These are phyloP conservation scores for Crambe crambe DNA, from an alignment of 37 sponge, comb jelly and placozoan genomes.

Conservation along the genomic window DNA sequence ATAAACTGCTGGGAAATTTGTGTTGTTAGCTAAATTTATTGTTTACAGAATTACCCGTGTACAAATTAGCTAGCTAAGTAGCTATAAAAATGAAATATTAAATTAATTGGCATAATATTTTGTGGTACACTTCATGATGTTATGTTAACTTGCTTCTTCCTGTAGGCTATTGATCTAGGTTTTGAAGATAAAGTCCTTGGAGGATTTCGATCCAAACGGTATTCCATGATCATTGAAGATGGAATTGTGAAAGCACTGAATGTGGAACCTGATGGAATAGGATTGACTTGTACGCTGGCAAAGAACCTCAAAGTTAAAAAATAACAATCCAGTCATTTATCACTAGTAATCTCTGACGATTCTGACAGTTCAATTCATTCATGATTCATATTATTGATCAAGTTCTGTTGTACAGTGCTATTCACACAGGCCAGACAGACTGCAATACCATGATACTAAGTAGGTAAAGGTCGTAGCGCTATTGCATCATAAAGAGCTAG, in stretches of 20 bases:
- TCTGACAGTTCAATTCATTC: background rate
- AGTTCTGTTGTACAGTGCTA: background rate
- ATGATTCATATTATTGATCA: background rate
- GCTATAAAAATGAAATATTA: too few species aligned
- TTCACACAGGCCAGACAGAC: background rate
- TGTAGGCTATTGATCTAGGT: conserved; percentile 75
- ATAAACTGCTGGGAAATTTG: too few species aligned
- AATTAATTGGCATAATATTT: too few species aligned
- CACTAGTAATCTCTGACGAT: background rate
- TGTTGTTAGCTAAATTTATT: too few species aligned
- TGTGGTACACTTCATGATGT: too few species aligned
- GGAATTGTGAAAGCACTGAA: conserved; percentile 71
- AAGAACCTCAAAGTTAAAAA: background rate
- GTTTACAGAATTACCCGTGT: too few species aligned
- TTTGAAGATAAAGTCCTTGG: conserved; percentile 69
- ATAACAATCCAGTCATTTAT: too few species aligned
- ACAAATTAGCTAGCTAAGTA: too few species aligned
- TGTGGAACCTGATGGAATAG: conserved; percentile 81
- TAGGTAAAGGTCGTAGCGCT: too few species aligned
- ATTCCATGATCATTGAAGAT: conserved; percentile 82
- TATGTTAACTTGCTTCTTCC: too few species aligned
- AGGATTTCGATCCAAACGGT: conserved; percentile 35
- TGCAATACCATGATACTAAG: too few species aligned
- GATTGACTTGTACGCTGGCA: conserved; percentile 61
- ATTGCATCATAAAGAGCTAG: too few species aligned